phyloP scores from a whole-genome alignment of 1,140 invertebrate genomes.

The Carposina sasakii region DNA sequence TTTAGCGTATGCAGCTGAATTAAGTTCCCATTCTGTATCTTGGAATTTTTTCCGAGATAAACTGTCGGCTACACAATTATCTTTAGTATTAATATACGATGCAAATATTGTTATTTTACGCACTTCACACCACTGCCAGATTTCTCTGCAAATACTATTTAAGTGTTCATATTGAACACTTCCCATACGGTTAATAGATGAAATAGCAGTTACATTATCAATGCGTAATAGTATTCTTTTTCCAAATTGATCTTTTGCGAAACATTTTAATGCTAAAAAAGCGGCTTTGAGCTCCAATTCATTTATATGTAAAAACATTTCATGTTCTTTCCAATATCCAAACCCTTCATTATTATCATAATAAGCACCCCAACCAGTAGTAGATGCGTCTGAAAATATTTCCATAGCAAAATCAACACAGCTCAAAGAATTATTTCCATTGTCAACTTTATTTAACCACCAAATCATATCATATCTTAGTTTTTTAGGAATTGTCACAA shows the following conservation, averaged over 20 bases:
- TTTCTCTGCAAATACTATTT: constrained; percentile 3
- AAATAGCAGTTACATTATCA: constrained; percentile 28
- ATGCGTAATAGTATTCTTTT: constrained; percentile 19
- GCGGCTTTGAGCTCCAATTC: constrained; percentile 6
- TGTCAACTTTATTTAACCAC: neutral
- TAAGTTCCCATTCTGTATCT: constrained; percentile 6
- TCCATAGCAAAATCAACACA: neutral
- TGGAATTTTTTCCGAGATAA: neutral
- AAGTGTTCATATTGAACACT: constrained; percentile 1
- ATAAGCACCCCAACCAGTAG: neutral
- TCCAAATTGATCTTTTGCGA: neutral
- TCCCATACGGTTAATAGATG: constrained; percentile 22
- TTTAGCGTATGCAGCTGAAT: neutral
- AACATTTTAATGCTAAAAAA: constrained; percentile 5
- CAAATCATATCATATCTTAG: neutral
- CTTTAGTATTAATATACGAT: constrained; percentile 6
- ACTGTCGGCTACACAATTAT: neutral
- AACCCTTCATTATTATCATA: neutral
- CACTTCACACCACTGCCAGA: constrained; percentile 8
- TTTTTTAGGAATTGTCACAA: neutral
- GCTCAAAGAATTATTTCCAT: neutral
- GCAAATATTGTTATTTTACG: constrained; percentile 5
- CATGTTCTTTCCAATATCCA: constrained; percentile 6
- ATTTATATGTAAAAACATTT: neutral
- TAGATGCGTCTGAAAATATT: constrained; percentile 2